These are phyloP conservation scores for Galago senegalensis DNA, from an alignment of 2,797 vertebrate genomes.

Conservation along the genomic window DNA sequence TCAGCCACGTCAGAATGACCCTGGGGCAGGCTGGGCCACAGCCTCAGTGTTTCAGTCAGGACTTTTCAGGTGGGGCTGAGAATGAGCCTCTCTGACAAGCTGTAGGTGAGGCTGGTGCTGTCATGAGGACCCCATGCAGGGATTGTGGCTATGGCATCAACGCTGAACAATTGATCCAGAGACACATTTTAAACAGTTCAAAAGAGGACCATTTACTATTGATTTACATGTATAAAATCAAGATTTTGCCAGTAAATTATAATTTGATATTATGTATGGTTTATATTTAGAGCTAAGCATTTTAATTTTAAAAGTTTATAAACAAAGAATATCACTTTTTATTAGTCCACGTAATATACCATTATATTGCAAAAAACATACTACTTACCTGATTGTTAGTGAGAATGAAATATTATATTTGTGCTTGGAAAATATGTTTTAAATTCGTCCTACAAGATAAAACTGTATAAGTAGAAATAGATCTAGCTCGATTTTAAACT, in stretches of 20 bases:
- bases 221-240: neutral
- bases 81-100: neutral
- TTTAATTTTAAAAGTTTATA: neutral
- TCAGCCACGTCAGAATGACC: neutral
- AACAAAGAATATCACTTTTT: neutral
- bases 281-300: neutral
- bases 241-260: neutral
- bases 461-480: neutral
- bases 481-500: neutral
- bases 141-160: rapidly evolving
- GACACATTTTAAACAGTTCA: rapidly evolving
- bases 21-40: rapidly evolving
- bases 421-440: neutral
- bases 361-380: neutral
- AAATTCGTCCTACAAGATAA: neutral
- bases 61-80: neutral
- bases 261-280: neutral
- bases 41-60: rapidly evolving
- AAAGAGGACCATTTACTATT: too few relatives aligned
- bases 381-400: neutral
- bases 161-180: rapidly evolving
- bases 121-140: rapidly evolving
- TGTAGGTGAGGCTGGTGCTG: neutral
- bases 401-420: neutral
- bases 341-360: neutral